Evolutionary conservation across 2,797 vertebrate genomes (phyloP), one percentile per base, ranked within the genome.

Genomic region (Chloroceryle inda): DNA sequence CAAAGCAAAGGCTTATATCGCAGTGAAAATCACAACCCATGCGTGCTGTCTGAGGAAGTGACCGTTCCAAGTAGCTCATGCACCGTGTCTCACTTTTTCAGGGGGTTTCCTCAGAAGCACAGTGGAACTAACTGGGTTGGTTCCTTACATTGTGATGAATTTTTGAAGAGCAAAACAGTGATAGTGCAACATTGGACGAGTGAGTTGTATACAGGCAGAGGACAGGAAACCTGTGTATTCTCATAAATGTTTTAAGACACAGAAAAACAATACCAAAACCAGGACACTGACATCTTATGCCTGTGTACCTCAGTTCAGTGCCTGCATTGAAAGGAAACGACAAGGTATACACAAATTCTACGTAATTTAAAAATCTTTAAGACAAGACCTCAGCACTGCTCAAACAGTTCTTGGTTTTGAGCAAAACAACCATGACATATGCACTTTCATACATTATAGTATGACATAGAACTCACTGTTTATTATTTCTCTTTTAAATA

Each of bases 281-380:
- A 62, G 38, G 29, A 52, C 40, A 53, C 14, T 2, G 7, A n/a
- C 11, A 37, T 31, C 37, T 52, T 24, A 59, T 0, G 1, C 1
- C n/a, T 49, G 17, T 9, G 56, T 27, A 58, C 33, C n/a, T 75
- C 47, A 24, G 49, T n/a, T 61, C 81, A 78, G 37, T 8, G 50
- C 87, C 78, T 88, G 73, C 78, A 84, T 64, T 88, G 91, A 94
- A 96, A 97, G 94, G 91, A 94, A 92, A 73, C 33, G 55, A 21
- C 91, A 63, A 92, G 50, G 75, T 59, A 20, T 14, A 27, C 35
- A 35, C 10, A n/a, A 13, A 21, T 83, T 31, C 35, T 4, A 62
- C 27, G 4, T 13, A 18, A 9, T 37, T 79, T 69, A 63, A 17
- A 13, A 9, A 55, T 55, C 58, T 61, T 69, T 50, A 68, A 78